Conservation (phyloP, 2,113 vertebrate species). For the Aplodontia rufa region DNA sequence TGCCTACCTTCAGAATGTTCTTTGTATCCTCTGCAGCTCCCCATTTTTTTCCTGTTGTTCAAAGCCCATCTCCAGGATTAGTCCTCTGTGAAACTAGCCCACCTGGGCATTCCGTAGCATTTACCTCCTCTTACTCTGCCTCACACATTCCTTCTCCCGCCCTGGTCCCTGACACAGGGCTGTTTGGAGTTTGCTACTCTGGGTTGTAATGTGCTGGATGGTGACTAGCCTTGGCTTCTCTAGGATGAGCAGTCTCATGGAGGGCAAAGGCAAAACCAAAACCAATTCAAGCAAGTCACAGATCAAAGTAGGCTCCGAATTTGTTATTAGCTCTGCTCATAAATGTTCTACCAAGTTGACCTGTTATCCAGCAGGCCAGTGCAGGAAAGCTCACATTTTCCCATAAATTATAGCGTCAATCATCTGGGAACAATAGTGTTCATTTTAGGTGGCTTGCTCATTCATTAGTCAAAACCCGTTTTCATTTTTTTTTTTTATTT, state of each 20-base stretch:
- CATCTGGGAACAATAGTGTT: not conserved
- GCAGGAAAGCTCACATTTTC: constrained; percentile 19
- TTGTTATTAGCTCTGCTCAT: constrained; percentile 44
- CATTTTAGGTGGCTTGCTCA: not conserved
- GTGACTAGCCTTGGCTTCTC: not conserved
- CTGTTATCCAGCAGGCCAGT: not conserved
- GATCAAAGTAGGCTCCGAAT: constrained; percentile 58
- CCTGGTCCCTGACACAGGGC: not conserved
- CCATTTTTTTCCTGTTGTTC: not conserved
- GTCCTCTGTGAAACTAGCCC: not conserved
- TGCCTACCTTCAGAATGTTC: not conserved
- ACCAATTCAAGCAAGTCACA: constrained; percentile 54
- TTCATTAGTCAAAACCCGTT: constrained; percentile 27
- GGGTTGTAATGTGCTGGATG: not conserved
- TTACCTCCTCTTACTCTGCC: not conserved
- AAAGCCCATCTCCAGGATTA: not conserved
- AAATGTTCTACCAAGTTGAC: constrained; percentile 38
- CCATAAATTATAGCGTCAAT: not conserved
- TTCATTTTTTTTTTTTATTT: constrained; percentile 55
- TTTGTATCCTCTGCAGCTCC: not conserved
- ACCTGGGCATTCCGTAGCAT: no score
- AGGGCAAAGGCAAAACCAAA: constrained; percentile 33
- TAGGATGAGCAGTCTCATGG: not conserved
- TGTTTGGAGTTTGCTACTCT: not conserved
- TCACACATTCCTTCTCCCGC: not conserved